A percentile compares a stretch with the other conserved stretches of the same genome.
Evolutionary conservation across 2,797 vertebrate genomes (phyloP).

Genomic region (Poeciliopsis presidionis): DNA sequence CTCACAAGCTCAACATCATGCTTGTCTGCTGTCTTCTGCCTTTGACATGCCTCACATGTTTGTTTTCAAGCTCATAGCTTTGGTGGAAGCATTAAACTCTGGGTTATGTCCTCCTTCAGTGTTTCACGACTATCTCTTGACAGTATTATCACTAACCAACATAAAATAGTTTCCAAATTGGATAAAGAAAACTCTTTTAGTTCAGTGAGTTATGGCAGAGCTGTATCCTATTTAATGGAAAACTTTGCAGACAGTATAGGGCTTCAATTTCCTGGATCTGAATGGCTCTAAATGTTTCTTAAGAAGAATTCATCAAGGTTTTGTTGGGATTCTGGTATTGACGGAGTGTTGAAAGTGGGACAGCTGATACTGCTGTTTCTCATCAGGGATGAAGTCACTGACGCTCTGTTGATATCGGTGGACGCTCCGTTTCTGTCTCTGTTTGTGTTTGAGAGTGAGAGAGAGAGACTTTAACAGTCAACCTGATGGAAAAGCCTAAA

Average conservation of each 20-base stretch:
- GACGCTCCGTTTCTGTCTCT: constrained; percentile 55
- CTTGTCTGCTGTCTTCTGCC: constrained; percentile 17
- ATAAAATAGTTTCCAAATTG: constrained; percentile 37
- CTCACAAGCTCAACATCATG: constrained; percentile 39
- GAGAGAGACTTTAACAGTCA: constrained; percentile 35
- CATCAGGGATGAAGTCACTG: constrained; percentile 66
- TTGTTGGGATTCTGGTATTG: constrained; percentile 24
- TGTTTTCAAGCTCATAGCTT: constrained; percentile 14
- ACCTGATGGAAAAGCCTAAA: background rate
- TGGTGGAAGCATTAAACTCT: constrained; percentile 27
- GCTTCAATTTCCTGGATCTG: constrained; percentile 6
- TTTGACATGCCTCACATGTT: constrained; percentile 18
- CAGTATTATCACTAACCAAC: constrained; percentile 40
- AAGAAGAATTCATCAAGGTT: constrained; percentile 32
- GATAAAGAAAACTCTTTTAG: constrained; percentile 30
- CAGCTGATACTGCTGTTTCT: constrained; percentile 53
- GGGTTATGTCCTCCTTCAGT: constrained; percentile 50
- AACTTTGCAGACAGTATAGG: constrained; percentile 34
- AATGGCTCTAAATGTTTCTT: constrained; percentile 28
- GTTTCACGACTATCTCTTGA: constrained; percentile 41
- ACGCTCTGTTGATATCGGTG: constrained; percentile 67
- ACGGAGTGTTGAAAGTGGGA: constrained; percentile 34
- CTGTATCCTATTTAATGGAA: constrained; percentile 25
- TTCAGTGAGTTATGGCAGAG: constrained; percentile 16
- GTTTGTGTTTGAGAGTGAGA: constrained; percentile 57